Evolutionary conservation across 2,113 vertebrate species (phyloP).

Genomic region (Platichthys stellatus): DNA sequence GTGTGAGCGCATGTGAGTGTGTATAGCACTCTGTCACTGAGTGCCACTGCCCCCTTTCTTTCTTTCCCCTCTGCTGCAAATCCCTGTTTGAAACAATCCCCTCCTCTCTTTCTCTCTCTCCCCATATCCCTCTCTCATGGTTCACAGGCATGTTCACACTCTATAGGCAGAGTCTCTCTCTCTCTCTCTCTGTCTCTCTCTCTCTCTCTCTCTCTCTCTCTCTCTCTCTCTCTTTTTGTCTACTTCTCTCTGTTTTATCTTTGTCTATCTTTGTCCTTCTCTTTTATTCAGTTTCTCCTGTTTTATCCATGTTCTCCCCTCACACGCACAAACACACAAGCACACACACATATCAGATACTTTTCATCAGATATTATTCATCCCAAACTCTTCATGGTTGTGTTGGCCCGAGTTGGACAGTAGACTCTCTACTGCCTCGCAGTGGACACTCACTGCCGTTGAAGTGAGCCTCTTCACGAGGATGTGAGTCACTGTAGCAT

Average conservation of each 20-base stretch:
- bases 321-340: background rate
- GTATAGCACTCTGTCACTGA: slow-evolving; percentile 77
- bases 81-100: slow-evolving; percentile 78
- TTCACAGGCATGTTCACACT: slow-evolving; percentile 68
- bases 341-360: background rate
- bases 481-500: too few species aligned
- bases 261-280: background rate
- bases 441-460: slow-evolving; percentile 52
- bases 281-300: slow-evolving; percentile 11
- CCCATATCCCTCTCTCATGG: slow-evolving; percentile 53
- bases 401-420: background rate
- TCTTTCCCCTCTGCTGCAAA: slow-evolving; percentile 74
- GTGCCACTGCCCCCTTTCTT: slow-evolving; percentile 81
- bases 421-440: slow-evolving; percentile 59
- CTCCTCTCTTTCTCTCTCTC: slow-evolving; percentile 47
- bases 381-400: background rate
- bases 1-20: slow-evolving; percentile 65
- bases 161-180: background rate
- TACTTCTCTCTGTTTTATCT: background rate
- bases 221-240: slow-evolving; percentile 8
- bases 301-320: slow-evolving; percentile 7
- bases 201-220: background rate
- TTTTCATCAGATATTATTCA: background rate
- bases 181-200: slow-evolving; percentile 1
- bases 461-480: background rate